Evolutionary conservation across 2,888 invertebrate species (phyloP), one percentile per base, ranked within the genome.

Genomic region (Heliconius sara): DNA sequence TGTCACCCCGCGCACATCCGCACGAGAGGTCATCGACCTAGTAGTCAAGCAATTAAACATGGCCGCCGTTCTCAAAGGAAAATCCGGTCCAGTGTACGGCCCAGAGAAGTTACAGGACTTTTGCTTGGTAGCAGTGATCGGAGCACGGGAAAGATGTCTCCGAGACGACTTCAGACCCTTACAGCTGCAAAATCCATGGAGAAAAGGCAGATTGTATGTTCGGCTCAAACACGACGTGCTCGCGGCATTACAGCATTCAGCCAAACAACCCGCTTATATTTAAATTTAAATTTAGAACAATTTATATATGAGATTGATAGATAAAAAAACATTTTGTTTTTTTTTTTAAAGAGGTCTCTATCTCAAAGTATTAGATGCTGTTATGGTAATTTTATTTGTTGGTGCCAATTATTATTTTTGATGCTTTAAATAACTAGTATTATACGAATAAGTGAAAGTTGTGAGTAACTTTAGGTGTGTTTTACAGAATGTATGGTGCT

Each of bases 31-130:
- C 77, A 98, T 99, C 82, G 98, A 99, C 92, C 96, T 99, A 82
- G 99, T 99, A 34, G 98, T 99, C 77, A 98, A 98, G 89, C 99
- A 99, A 91, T 96, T 99, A 68, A 99, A 99, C 90, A 98, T 98
- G 97, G 98, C 98, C 22, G 98, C 98, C 77, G 97, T 98, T 27
- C 94, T 98, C 30, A 98, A 98, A 91, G 95, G 98, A 71, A 97
- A 97, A 89, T 96, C 97, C 67, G 98, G 98, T 0, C 99, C 99
- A 0, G 97, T 98, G 67, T 98, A 98, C 88, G 97, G 97, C 0
- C 96, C 97, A 3, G 98, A 98, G 77, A 97, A 98, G 90, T 93
- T 98, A 81, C 96, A 96, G 81, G 98, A 98, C 89, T 99, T 99
- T 92, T 99, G 99, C 90, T 96, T 99, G 71, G 99, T 99, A 5